These are phyloP conservation scores for Parauchenoglanis ngamensis DNA, from an alignment of 2,797 vertebrate species.

Conservation along the genomic window DNA sequence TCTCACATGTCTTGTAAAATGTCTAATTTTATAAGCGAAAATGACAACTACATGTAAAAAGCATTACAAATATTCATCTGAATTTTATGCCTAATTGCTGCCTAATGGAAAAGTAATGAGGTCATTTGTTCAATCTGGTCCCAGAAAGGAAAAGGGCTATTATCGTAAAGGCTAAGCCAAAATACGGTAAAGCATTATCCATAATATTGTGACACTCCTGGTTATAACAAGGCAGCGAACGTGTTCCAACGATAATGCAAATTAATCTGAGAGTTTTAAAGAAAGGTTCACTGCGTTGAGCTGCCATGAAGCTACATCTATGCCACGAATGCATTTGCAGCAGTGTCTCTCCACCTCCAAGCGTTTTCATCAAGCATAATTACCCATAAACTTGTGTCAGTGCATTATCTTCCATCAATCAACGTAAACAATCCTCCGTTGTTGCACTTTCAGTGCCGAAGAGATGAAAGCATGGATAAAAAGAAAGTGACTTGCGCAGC, in stretches of 20 bases:
- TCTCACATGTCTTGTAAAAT: neutral
- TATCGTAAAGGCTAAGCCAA: neutral
- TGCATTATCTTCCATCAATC: conserved; percentile 22
- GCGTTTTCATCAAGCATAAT: conserved; percentile 21
- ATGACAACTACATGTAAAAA: neutral
- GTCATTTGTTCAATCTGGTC: neutral
- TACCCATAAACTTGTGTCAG: conserved; percentile 19
- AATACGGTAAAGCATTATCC: neutral
- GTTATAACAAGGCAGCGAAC: neutral
- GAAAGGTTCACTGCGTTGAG: neutral
- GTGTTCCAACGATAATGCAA: neutral
- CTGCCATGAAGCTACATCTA: neutral
- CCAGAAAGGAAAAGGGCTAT: neutral
- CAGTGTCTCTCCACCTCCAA: neutral
- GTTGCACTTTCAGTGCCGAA: neutral
- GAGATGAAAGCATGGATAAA: conserved; percentile 27
- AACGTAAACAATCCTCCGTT: conserved; percentile 14
- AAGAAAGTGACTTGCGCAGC: conserved; percentile 27
- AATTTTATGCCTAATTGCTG: neutral
- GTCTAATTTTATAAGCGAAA: neutral
- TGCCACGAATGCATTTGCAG: neutral
- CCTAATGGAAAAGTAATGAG: conserved; percentile 12
- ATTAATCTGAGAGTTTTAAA: neutral
- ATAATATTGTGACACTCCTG: neutral
- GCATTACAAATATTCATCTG: conserved; percentile 1